Conservation (phyloP, 2,797 vertebrate genomes). For the Petrocephalus sullivani region DNA sequence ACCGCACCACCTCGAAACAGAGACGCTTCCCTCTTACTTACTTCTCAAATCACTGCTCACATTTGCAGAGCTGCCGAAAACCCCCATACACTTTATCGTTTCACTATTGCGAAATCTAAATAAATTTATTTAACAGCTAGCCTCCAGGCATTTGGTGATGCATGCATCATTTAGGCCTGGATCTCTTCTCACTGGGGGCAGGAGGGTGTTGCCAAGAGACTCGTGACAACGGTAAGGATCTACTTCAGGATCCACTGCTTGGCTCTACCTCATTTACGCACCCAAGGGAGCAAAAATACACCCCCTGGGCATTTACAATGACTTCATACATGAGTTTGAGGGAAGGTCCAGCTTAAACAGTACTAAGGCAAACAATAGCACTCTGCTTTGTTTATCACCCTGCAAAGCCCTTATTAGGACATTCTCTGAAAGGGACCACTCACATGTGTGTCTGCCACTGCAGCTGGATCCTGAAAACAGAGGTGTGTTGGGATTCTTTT, state of each 20-base stretch:
- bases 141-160: slow-evolving; percentile 2
- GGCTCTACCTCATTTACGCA: not conserved
- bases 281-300: not conserved
- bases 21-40: not conserved
- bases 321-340: not conserved
- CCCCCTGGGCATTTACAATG: not conserved
- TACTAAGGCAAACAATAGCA: not conserved
- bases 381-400: not conserved
- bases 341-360: not conserved
- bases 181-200: not conserved
- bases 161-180: not conserved
- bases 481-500: slow-evolving; percentile 56
- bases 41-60: not conserved
- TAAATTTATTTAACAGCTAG: slow-evolving; percentile 5
- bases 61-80: not conserved
- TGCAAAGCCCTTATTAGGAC: slow-evolving; percentile 1
- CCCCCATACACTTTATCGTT: not conserved
- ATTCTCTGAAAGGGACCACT: slow-evolving; percentile 44
- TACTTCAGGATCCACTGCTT: slow-evolving; percentile 16
- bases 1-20: not conserved
- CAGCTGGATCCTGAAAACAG: slow-evolving; percentile 57
- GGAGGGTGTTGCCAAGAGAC: not conserved
- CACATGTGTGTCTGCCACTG: slow-evolving; percentile 42
- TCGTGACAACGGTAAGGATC: not conserved
- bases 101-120: not conserved